Percentiles rank a stretch among this genome's conserved stretches.
Evolutionary conservation across 2,888 invertebrate species (phyloP).

Genomic region (Homarus gammarus): DNA sequence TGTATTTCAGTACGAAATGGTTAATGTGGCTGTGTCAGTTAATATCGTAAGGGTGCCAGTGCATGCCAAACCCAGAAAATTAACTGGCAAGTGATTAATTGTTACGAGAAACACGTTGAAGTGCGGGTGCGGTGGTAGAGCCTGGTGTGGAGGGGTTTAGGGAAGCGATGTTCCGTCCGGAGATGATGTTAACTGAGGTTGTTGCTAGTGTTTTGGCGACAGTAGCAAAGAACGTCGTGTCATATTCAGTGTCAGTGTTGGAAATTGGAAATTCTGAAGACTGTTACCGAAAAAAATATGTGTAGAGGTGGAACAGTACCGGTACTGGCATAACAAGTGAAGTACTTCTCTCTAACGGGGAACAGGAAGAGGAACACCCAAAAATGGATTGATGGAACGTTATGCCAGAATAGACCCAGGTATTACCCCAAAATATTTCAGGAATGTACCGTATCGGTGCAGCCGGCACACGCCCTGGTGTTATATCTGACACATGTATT

Average conservation of each 20-base stretch:
- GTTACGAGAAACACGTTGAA: not conserved
- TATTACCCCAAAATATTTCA: too few species aligned
- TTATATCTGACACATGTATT: too few species aligned
- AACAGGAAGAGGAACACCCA: not conserved
- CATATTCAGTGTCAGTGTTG: not conserved
- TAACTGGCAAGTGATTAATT: not conserved
- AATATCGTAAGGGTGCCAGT: not conserved
- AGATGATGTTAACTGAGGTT: conserved; percentile 7
- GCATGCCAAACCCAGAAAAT: conserved; percentile 12
- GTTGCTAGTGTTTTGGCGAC: not conserved
- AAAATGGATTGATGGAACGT: not conserved
- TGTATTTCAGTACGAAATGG: conserved; percentile 25
- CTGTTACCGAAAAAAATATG: not conserved
- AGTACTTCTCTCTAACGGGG: not conserved
- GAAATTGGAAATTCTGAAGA: not conserved
- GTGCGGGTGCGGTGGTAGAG: conserved; percentile 29
- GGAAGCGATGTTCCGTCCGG: conserved; percentile 29
- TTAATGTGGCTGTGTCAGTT: not conserved
- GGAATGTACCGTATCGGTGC: too few species aligned
- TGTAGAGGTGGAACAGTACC: too few species aligned
- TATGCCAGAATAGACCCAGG: not conserved
- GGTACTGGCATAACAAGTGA: not conserved
- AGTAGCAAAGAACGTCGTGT: not conserved
- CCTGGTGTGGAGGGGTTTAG: not conserved
- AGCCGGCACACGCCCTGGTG: too few species aligned